phyloP scores from a whole-genome alignment of 2,113 vertebrate genomes.

The Ameiurus melas region DNA sequence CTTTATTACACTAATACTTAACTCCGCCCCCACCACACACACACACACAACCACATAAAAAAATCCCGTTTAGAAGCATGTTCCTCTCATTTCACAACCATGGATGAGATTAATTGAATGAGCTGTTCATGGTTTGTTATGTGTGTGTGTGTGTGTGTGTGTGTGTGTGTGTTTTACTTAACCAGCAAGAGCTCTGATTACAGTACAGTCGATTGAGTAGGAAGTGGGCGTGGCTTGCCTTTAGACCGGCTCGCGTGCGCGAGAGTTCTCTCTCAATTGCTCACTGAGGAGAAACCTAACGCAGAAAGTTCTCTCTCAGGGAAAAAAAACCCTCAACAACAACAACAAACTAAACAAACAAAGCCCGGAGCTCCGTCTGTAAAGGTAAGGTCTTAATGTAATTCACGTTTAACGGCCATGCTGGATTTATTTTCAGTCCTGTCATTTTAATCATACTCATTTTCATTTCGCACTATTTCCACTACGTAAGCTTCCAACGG shows the following conservation, averaged over 20 bases:
- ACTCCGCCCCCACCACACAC: too few species aligned
- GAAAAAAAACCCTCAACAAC: not conserved
- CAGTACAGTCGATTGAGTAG: not conserved
- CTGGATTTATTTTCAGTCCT: not conserved
- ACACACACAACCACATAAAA: too few species aligned
- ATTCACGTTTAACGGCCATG: not conserved
- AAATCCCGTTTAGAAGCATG: too few species aligned
- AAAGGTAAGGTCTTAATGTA: not conserved
- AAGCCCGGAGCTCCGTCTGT: not conserved
- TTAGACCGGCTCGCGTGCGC: constrained; percentile 3
- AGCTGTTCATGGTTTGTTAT: too few species aligned
- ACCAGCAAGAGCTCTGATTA: too few species aligned
- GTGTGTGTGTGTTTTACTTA: too few species aligned
- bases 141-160: too few species aligned
- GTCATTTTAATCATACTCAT: not conserved
- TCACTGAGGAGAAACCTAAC: not conserved
- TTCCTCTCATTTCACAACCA: too few species aligned
- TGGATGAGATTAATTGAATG: too few species aligned
- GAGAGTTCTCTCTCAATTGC: not conserved
- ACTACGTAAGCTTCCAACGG: not conserved
- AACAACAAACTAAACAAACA: not conserved
- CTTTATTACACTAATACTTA: too few species aligned
- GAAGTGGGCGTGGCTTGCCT: constrained; percentile 29
- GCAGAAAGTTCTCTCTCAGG: not conserved
- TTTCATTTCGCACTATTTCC: not conserved